Evolutionary conservation across 2,113 vertebrate genomes (phyloP), one percentile per base, ranked within the genome.

Genomic region (Anguilla japonica): DNA sequence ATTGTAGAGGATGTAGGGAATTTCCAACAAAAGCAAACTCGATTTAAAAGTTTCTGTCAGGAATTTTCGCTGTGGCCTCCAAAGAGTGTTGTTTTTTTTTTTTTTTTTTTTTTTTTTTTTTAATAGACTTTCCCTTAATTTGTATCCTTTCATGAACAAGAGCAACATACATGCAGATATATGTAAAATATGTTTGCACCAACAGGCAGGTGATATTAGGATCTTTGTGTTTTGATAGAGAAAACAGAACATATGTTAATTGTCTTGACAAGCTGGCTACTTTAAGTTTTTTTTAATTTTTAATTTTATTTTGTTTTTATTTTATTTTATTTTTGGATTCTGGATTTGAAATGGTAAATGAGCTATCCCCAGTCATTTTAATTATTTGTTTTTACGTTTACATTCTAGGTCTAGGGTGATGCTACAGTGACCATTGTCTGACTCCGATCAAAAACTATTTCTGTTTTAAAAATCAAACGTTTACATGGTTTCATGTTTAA

Each of bases 191-290:
- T 63, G 22, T 26, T 63, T 63, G 16, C 22, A 41, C 96, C 8
- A 53, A 97, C 98, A 98, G 98, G 97, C 97, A 98, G 97, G 94
- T 93, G 95, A 93, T 92, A 93, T 92, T 88, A 90, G 86, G 41
- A 85, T 80, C 81, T 22, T 5, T 63, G 60, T 22, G 18, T 63
- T 63, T 29, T 75, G 5, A 34, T 34, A 11, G n/a, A 13, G 67
- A 75, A 75, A 86, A 91, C 89, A 85, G 90, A 90, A 63, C 91
- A 92, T 57, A 83, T 56, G 63, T 83, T 84, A 83, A 83, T 83
- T 29, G n/a, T 75, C 26, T 79, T 78, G 87, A 84, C n/a, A 14
- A 88, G 89, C 87, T 87, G 91, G 88, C 88, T 89, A 81, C 91
- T 92, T 91, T 89, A 91, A 92, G 88, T 56, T 56, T 56, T 56